A percentile compares a stretch with the other conserved stretches of the same genome.
phyloP scores from a whole-genome alignment of 1,140 invertebrate genomes.

The Thalassaphorura encarpata region DNA sequence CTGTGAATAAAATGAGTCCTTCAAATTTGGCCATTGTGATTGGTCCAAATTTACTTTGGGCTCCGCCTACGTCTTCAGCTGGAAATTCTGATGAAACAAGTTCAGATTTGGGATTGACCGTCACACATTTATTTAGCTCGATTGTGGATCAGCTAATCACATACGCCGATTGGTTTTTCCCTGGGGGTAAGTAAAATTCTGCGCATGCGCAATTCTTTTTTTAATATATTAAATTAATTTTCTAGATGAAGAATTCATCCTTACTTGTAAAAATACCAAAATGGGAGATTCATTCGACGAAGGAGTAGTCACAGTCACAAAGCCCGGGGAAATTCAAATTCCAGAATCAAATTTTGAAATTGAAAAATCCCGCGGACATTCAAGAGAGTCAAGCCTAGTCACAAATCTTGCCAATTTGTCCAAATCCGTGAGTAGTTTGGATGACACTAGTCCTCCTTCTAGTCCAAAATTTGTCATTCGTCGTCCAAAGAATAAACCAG shows the following conservation, averaged over 20 bases:
- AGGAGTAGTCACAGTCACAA: no score
- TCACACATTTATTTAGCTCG: slow-evolving; percentile 64
- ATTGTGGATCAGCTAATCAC: slow-evolving; percentile 77
- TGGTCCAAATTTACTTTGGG: slow-evolving; percentile 68
- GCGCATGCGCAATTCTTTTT: no score
- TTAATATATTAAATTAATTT: no score
- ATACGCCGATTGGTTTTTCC: slow-evolving; percentile 77
- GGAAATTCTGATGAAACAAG: slow-evolving; percentile 40
- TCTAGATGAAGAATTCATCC: slow-evolving; percentile 33
- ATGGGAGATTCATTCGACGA: slow-evolving; percentile 5
- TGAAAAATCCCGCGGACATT: not conserved
- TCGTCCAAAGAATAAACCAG: slow-evolving; percentile 35
- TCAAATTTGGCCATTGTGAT: slow-evolving; percentile 93
- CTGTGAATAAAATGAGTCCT: slow-evolving; percentile 87
- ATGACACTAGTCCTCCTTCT: slow-evolving; percentile 47
- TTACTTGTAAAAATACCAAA: slow-evolving; percentile 29
- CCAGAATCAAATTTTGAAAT: no score
- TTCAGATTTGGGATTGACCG: no score
- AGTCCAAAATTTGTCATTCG: slow-evolving; percentile 62
- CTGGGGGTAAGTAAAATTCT: slow-evolving; percentile 48
- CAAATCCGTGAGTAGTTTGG: slow-evolving; percentile 53
- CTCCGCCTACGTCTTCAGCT: slow-evolving; percentile 50
- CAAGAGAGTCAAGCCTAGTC: slow-evolving; percentile 39
- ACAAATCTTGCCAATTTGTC: no score
- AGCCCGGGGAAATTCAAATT: no score